Evolutionary conservation across 2,888 invertebrate genomes (phyloP).

Genomic region (Megaustenia siamemsis): DNA sequence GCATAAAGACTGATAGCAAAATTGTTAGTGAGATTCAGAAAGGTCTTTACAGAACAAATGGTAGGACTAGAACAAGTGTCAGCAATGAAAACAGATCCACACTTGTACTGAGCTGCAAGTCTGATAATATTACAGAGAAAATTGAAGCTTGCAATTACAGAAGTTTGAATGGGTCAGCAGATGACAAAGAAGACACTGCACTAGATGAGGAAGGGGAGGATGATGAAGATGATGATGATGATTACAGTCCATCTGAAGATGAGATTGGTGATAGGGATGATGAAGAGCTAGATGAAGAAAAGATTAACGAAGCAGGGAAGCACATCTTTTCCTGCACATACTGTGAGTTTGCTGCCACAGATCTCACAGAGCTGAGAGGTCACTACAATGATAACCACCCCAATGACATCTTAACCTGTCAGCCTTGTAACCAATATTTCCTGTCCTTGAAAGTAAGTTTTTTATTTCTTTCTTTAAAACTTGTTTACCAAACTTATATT

Average conservation of each 20-base stretch:
- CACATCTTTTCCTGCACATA: conserved; percentile 70
- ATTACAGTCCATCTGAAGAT: conserved; percentile 28
- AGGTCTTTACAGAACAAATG: background rate
- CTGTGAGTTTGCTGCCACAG: conserved; percentile 69
- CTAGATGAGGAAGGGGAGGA: conserved; percentile 34
- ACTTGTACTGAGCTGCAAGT: background rate
- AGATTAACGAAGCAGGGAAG: conserved; percentile 49
- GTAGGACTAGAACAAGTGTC: too few relatives aligned
- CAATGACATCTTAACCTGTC: conserved; percentile 67
- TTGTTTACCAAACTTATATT: too few relatives aligned
- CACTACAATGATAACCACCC: conserved; percentile 74
- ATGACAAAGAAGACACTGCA: background rate
- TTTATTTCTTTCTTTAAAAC: background rate
- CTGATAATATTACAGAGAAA: background rate
- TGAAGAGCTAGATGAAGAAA: conserved; percentile 53
- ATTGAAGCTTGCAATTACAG: background rate
- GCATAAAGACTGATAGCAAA: background rate
- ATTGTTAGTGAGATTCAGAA: background rate
- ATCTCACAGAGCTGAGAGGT: conserved; percentile 69
- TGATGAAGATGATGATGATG: conserved; percentile 14
- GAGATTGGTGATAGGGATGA: conserved; percentile 27
- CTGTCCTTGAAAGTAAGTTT: conserved; percentile 62
- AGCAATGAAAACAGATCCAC: too few relatives aligned
- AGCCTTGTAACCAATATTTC: conserved; percentile 72
- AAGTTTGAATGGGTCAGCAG: conserved; percentile 3